Evolutionary conservation across 2,797 vertebrate species (phyloP).

Genomic region (Myotis myotis): DNA sequence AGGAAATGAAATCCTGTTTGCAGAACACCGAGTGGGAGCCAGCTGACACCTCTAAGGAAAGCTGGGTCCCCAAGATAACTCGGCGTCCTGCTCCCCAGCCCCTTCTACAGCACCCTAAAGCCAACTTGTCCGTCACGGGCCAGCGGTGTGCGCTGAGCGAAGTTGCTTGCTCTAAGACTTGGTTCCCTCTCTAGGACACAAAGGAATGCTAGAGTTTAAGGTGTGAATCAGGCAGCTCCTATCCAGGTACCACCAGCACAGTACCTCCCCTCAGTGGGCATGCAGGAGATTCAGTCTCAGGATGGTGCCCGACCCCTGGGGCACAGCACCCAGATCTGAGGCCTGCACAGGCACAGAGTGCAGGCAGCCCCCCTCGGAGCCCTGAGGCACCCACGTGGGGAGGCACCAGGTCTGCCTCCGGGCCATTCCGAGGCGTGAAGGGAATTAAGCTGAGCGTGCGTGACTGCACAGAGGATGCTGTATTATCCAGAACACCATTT

Average conservation of each 20-base stretch:
- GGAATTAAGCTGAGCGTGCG: not conserved
- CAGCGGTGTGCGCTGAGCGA: no score
- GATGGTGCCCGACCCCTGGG: no score
- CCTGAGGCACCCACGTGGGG: fast-evolving
- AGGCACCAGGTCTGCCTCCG: fast-evolving
- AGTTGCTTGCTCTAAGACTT: not conserved
- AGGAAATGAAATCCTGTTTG: not conserved
- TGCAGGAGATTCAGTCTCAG: not conserved
- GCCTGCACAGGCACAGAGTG: fast-evolving
- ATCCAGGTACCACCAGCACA: fast-evolving
- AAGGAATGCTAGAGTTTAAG: not conserved
- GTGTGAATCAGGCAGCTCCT: not conserved
- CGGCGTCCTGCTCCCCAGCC: not conserved
- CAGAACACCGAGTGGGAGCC: fast-evolving
- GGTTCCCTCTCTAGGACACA: not conserved
- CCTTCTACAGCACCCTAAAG: no score
- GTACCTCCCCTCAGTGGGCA: fast-evolving
- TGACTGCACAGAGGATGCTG: not conserved
- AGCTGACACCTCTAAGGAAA: not conserved
- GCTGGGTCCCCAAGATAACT: not conserved
- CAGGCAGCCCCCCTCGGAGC: not conserved
- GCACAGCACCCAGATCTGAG: not conserved
- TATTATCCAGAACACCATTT: not conserved
- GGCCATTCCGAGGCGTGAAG: not conserved
- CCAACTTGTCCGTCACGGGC: not conserved